A percentile compares a stretch with the other conserved stretches of the same genome.
Evolutionary conservation across 1,140 invertebrate species (phyloP).

Genomic region (Cotesia glomerata): DNA sequence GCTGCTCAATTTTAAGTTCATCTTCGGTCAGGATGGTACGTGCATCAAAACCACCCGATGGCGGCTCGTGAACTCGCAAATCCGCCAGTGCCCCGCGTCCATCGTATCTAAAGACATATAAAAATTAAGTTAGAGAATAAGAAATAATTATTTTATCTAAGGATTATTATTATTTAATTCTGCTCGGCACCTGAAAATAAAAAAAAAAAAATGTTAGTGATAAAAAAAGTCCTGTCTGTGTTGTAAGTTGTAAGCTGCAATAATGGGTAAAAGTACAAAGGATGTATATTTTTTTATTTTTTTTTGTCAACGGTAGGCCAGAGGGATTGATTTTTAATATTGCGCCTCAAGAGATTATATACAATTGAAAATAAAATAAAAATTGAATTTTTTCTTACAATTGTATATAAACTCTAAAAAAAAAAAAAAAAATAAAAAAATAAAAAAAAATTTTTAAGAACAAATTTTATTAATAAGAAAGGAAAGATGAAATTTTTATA

Average conservation of each 20-base stretch:
- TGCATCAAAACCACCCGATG: constrained; percentile 73
- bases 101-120: constrained; percentile 85
- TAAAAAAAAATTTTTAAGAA: neutral
- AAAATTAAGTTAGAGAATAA: constrained; percentile 44
- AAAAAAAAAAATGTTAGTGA: constrained; percentile 33
- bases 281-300: neutral
- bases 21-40: constrained; percentile 74
- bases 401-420: too few relatives aligned
- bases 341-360: neutral
- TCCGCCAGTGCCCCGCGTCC: constrained; percentile 87
- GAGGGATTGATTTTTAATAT: constrained; percentile 11
- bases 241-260: constrained; percentile 6
- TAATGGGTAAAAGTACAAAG: neutral
- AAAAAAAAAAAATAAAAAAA: too few relatives aligned
- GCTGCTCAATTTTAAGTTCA: constrained; percentile 81
- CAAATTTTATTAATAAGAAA: neutral
- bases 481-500: too few relatives aligned
- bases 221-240: constrained; percentile 3
- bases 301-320: constrained; percentile 14
- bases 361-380: too few relatives aligned
- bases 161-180: constrained; percentile 33
- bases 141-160: constrained; percentile 8
- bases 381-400: too few relatives aligned
- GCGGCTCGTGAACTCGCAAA: constrained; percentile 74
- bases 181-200: constrained; percentile 51